These are phyloP conservation scores for Novumbra hubbsi DNA, from an alignment of 2,797 vertebrate genomes.

Conservation along the genomic window DNA sequence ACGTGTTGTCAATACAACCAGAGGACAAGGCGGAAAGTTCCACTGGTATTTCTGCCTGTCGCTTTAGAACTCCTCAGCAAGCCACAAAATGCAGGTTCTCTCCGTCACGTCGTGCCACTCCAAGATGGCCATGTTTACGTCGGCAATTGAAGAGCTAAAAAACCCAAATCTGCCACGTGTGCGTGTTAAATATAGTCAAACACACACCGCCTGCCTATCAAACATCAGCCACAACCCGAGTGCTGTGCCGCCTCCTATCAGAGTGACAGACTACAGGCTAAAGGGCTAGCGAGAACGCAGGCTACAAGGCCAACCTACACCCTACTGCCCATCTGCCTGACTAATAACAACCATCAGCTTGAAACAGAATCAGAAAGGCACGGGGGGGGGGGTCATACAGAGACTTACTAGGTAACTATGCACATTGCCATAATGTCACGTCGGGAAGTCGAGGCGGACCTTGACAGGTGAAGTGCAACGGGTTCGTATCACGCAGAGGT, in stretches of 20 bases:
- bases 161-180: background rate
- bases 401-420: background rate
- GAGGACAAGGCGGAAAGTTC: background rate
- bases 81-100: background rate
- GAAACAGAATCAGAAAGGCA: background rate
- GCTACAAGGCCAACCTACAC: background rate
- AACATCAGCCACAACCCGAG: background rate
- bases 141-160: conserved; percentile 9
- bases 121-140: conserved; percentile 18
- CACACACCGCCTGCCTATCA: background rate
- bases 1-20: background rate
- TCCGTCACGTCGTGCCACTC: background rate
- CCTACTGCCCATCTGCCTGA: background rate
- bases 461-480: background rate
- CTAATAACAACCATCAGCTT: background rate
- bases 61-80: background rate
- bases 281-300: too few relatives aligned
- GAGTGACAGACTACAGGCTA: background rate
- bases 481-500: background rate
- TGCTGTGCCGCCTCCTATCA: background rate
- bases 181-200: conserved; percentile 13
- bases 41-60: background rate
- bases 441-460: background rate
- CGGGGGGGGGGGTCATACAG: background rate
- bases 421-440: background rate